phyloP scores from a whole-genome alignment of 1,140 invertebrate genomes.

The Sesamia nonagrioides region DNA sequence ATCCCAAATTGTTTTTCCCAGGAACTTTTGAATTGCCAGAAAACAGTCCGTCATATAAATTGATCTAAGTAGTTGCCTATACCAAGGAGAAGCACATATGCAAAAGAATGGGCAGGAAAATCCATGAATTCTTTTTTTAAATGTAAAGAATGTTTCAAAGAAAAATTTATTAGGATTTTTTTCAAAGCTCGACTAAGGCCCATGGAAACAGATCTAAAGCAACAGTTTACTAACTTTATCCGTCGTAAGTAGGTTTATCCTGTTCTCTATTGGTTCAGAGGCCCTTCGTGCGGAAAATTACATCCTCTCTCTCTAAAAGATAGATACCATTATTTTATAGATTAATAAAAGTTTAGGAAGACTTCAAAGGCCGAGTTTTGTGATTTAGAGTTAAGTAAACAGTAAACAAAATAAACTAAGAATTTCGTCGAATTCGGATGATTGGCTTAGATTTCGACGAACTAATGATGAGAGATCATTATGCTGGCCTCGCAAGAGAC shows the following conservation, averaged over 20 bases:
- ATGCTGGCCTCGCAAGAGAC: too few species aligned
- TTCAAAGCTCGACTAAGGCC: conserved; percentile 43
- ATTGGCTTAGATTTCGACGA: background rate
- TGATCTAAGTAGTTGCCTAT: background rate
- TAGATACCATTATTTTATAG: conserved; percentile 51
- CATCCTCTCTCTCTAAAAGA: conserved; percentile 52
- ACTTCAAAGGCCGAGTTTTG: conserved; percentile 19
- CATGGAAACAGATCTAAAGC: conserved; percentile 52
- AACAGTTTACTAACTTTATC: conserved; percentile 63
- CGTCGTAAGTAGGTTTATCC: conserved; percentile 61
- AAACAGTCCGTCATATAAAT: too few species aligned
- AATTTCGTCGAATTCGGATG: background rate
- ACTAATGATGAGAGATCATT: too few species aligned
- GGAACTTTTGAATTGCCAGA: too few species aligned
- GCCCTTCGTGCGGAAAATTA: conserved; percentile 64
- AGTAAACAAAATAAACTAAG: background rate
- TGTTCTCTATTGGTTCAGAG: conserved; percentile 62
- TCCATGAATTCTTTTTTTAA: background rate
- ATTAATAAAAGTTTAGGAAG: conserved; percentile 48
- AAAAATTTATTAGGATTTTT: conserved; percentile 48
- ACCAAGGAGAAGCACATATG: background rate
- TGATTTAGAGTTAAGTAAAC: conserved; percentile 19
- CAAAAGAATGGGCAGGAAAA: background rate
- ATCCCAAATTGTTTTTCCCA: too few species aligned
- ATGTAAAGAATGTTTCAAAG: background rate